Percentiles rank a stretch among this genome's conserved stretches.
Conservation (phyloP, 2,888 invertebrate genomes). For the Caenorhabditis zanzibari region DNA sequence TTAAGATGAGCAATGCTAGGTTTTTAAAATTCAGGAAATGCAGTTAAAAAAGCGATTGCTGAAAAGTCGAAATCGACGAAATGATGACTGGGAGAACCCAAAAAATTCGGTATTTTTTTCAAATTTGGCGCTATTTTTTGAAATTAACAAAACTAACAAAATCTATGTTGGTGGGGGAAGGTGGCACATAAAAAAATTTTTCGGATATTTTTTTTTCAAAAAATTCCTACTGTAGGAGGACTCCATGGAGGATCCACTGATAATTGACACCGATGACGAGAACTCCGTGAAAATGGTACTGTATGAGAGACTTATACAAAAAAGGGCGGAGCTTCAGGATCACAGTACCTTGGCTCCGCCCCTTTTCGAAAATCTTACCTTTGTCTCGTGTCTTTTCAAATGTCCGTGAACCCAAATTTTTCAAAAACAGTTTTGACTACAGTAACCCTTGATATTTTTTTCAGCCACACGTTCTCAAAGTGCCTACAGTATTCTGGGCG, state of each 20-base stretch:
- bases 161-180: not conserved
- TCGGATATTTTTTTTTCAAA: not conserved
- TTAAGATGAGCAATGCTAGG: not conserved
- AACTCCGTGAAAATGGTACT: constrained; percentile 54
- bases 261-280: constrained; percentile 34
- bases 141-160: not conserved
- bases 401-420: not conserved
- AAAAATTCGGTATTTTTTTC: constrained; percentile 29
- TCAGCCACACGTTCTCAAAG: constrained; percentile 64
- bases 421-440: not conserved
- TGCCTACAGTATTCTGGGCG: constrained; percentile 63
- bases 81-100: not conserved
- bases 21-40: constrained; percentile 25
- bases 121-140: not conserved
- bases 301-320: not conserved
- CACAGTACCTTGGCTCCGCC: not conserved
- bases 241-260: constrained; percentile 39
- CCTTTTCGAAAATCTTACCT: not conserved
- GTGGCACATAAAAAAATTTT: not conserved
- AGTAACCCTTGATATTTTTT: constrained; percentile 25
- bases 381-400: not conserved
- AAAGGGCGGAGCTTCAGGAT: not conserved
- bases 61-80: constrained; percentile 22
- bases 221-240: constrained; percentile 21
- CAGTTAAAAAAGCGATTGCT: not conserved